phyloP scores from a whole-genome alignment of 1,140 invertebrate genomes.

The Armadillidium nasatum region DNA sequence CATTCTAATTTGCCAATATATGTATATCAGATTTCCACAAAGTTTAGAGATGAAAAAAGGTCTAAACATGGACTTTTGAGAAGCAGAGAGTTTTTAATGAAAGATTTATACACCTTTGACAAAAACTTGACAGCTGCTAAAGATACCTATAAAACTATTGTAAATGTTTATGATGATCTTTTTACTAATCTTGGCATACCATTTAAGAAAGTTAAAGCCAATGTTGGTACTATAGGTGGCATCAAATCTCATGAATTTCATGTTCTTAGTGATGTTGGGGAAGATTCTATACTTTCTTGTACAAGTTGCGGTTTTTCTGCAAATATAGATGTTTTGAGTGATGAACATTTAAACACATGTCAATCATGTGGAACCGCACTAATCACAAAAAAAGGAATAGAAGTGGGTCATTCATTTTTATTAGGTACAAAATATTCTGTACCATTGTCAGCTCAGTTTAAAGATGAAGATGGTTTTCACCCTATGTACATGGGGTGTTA shows the following conservation, averaged over 20 bases:
- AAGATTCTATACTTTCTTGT: conserved; percentile 23
- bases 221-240: conserved; percentile 18
- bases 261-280: background rate
- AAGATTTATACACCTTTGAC: conserved; percentile 26
- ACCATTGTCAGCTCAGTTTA: conserved; percentile 13
- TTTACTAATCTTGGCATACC: conserved; percentile 20
- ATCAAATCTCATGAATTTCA: conserved; percentile 27
- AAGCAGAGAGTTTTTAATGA: conserved; percentile 26
- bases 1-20: background rate
- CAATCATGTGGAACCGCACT: background rate
- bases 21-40: background rate
- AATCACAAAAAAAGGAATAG: background rate
- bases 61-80: conserved; percentile 1
- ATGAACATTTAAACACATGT: background rate
- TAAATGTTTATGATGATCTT: background rate
- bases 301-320: background rate
- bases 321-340: background rate
- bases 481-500: conserved; percentile 21
- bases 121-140: background rate
- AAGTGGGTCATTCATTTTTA: conserved; percentile 26
- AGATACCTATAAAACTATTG: conserved; percentile 16
- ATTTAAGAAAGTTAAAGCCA: conserved; percentile 19
- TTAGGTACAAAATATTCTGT: conserved; percentile 24
- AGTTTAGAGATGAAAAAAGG: background rate
- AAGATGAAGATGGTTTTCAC: background rate